These are phyloP conservation scores for Natrix natrix DNA, from an alignment of 2,797 vertebrate genomes.

Conservation along the genomic window DNA sequence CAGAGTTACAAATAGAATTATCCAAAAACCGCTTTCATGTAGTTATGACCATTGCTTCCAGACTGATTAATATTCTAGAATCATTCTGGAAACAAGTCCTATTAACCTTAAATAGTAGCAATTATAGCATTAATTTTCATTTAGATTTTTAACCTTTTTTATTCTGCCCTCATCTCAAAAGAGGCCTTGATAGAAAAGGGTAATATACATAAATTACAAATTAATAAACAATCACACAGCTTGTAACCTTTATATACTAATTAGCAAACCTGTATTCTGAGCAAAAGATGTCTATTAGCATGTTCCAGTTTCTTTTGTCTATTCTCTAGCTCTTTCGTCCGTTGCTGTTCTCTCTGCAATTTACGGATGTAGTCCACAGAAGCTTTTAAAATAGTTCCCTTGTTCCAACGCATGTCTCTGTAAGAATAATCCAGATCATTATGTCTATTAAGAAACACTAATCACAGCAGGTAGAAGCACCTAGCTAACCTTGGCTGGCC, in stretches of 20 bases:
- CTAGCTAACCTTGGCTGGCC: not conserved
- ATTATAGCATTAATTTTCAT: not conserved
- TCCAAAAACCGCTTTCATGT: not conserved
- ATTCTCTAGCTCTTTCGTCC: constrained; percentile 92
- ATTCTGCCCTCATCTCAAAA: not conserved
- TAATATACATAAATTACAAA: not conserved
- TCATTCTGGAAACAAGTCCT: not conserved
- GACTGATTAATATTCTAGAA: not conserved
- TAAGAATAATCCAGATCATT: not conserved
- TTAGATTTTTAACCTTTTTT: not conserved
- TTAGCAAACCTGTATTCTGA: constrained; percentile 89
- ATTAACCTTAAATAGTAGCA: not conserved
- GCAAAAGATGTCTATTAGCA: constrained; percentile 90
- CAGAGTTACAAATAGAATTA: not conserved
- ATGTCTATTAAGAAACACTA: not conserved
- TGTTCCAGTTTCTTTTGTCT: constrained; percentile 95
- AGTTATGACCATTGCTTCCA: not conserved
- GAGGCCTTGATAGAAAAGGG: not conserved
- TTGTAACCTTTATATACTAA: not conserved
- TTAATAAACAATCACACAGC: not conserved
- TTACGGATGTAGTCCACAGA: constrained; percentile 97
- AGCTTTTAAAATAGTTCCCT: constrained; percentile 97
- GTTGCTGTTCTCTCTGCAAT: constrained; percentile 91
- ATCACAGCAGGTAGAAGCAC: not conserved
- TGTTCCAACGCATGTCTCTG: constrained; percentile 99